Base-by-base conservation (phyloP, 2,888 invertebrate species). In the Euphydryas editha region DNA sequence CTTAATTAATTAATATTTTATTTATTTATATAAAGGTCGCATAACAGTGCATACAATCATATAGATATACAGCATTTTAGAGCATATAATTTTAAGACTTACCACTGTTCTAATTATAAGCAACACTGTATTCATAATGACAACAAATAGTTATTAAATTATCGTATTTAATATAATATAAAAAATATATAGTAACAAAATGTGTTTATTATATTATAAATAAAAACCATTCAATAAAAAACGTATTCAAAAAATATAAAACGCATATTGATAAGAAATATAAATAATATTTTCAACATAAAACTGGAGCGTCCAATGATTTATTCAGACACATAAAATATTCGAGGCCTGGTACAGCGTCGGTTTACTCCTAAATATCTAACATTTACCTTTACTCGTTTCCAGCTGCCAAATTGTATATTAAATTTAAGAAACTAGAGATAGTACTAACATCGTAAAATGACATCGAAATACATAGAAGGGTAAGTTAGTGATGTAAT, bases 271-370 rank as follows among this genome's bases (percentile, higher is more conserved):
- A 49, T 49, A 49, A 49, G 49, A 49, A 24, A 49, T 49, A 49
- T 49, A 49, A 49, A 49, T 49, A 49, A 21, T 24, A 21, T 24
- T 21, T 49, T 24, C 24, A n/a, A 51, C 24, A 51, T 15, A 51
- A 24, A 51, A 51, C 49, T 51, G 49, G 49, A 51, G 13, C 20
- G 13, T 20, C n/a, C 20, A 47, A 47, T 47, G 47, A 47, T 47
- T 47, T 47, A 47, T 47, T 47, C 47, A 47, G 47, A 20, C 20
- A 47, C 47, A 47, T 47, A 47, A 47, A 47, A 47, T 47, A 47
- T 47, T 47, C 47, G 47, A 21, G 11, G 47, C 21, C 47, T 47
- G 47, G 20, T 20, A 47, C 47, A 47, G 47, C 47, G 47, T 20
- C 13, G 47, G 47, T 20, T 47, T 47, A 20, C 47, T 47, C 20